Percentiles rank a stretch among this genome's conserved stretches.
These are phyloP conservation scores for Drosophila planitibia DNA, from an alignment of 2,888 invertebrate species.

Conservation along the genomic window DNA sequence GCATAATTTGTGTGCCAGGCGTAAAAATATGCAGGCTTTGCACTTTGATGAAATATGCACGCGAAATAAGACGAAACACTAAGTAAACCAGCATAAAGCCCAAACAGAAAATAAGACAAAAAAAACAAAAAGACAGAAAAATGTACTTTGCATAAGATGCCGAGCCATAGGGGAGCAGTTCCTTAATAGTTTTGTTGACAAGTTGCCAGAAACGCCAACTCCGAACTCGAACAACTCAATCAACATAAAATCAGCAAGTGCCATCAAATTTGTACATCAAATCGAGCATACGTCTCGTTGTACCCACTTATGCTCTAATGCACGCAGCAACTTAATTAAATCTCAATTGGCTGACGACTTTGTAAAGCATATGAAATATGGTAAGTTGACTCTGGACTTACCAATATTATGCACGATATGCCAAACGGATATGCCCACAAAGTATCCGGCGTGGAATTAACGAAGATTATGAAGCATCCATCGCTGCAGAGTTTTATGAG, in stretches of 20 bases:
- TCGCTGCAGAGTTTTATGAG: conserved; percentile 87
- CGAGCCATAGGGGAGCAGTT: conserved; percentile 19
- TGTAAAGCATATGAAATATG: background rate
- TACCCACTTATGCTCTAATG: conserved; percentile 5
- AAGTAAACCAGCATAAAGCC: conserved; percentile 6
- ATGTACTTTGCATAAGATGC: conserved; percentile 57
- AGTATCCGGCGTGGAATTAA: conserved; percentile 87
- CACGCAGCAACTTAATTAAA: conserved; percentile 32
- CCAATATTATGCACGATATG: conserved; percentile 87
- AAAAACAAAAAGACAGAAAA: conserved; percentile 21
- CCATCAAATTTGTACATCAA: conserved; percentile 32
- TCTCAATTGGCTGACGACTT: conserved; percentile 19
- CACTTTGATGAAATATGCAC: conserved; percentile 76
- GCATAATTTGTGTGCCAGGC: conserved; percentile 68
- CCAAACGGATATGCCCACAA: conserved; percentile 88
- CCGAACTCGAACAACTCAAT: conserved; percentile 34
- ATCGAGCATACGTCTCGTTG: conserved; percentile 42
- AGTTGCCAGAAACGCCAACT: conserved; percentile 8
- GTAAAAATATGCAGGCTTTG: conserved; percentile 73
- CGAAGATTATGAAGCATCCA: conserved; percentile 88
- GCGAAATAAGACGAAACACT: conserved; percentile 43
- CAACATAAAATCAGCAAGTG: conserved; percentile 34
- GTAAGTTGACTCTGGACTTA: conserved; percentile 83
- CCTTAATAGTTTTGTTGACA: conserved; percentile 64
- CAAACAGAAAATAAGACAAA: conserved; percentile 3